Base-by-base conservation (phyloP, 2,888 invertebrate genomes). In the Pteria penguin region DNA sequence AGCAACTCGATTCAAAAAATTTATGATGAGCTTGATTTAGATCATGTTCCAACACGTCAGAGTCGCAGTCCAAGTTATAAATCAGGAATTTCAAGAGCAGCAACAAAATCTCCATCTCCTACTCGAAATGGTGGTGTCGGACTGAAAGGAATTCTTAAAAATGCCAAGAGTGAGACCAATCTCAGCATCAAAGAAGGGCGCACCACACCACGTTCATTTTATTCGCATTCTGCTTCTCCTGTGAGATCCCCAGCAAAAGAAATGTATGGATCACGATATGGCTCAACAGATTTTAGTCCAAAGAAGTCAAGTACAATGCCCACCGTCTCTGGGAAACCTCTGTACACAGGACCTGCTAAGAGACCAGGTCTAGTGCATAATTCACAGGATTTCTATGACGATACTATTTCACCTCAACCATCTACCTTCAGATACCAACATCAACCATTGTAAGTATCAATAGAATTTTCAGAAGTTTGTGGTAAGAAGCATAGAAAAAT, bases 61-160 rank as follows among this genome's bases (percentile, higher is more conserved):
- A 71, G 36, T 11, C 60, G 36, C 22, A 60, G 74, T 4, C 26
- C 74, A 11, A 75, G 71, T 32, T 67, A 58, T 27, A 73, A 71
- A 26, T 66, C 71, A 18, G 68, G 45, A 18, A 45, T 58, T 29
- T 26, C 67, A 0, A 32, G 54, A 2, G 27, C 24, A n/a, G 69
- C 60, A 18, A 69, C 80, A 22, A 52, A 63, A 2, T 63, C 68
- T 3, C 68, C 73, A 32, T 69, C 62, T 22, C 61, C 79, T 55
- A 77, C 77, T 11, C 69, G 80, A 67, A 77, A 65, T 58, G 72
- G 78, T 22, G 72, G 78, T 22, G 63, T 76, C 1, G 61, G 62
- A 18, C 63, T 77, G 8, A 82, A 77, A 72, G 82, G 85, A 29
- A 85, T 85, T 57, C 73, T 85, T 54, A 85, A 85, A 67, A 81